phyloP scores from a whole-genome alignment of 2,113 vertebrate genomes.

The Ictalurus furcatus region DNA sequence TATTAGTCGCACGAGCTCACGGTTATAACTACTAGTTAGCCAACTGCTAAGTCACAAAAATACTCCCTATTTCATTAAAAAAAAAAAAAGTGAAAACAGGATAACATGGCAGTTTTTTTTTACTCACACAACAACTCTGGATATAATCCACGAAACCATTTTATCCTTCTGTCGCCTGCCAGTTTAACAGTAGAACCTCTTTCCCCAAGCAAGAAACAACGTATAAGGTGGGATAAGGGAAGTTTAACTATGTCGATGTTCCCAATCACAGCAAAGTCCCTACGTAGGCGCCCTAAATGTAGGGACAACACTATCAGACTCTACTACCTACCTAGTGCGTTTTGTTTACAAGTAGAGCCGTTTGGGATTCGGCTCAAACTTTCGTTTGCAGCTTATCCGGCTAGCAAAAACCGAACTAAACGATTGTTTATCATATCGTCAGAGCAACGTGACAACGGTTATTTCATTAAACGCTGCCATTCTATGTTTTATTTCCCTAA shows the following conservation, averaged over 20 bases:
- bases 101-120: neutral
- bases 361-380: neutral
- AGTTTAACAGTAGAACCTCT: neutral
- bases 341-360: no score
- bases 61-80: no score
- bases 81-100: neutral
- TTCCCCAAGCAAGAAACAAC: neutral
- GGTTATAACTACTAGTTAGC: neutral
- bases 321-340: neutral
- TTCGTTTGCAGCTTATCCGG: neutral
- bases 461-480: neutral
- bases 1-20: neutral
- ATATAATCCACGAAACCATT: slow-evolving; percentile 58
- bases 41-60: neutral
- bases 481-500: neutral
- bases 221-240: neutral
- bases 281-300: neutral
- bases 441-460: neutral
- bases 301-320: accelerated
- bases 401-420: neutral
- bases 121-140: slow-evolving; percentile 54
- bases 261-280: neutral
- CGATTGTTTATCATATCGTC: neutral
- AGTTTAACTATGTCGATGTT: neutral
- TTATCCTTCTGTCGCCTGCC: neutral